Evolutionary conservation across 2,113 vertebrate species (phyloP).

Genomic region (Condylura cristata): DNA sequence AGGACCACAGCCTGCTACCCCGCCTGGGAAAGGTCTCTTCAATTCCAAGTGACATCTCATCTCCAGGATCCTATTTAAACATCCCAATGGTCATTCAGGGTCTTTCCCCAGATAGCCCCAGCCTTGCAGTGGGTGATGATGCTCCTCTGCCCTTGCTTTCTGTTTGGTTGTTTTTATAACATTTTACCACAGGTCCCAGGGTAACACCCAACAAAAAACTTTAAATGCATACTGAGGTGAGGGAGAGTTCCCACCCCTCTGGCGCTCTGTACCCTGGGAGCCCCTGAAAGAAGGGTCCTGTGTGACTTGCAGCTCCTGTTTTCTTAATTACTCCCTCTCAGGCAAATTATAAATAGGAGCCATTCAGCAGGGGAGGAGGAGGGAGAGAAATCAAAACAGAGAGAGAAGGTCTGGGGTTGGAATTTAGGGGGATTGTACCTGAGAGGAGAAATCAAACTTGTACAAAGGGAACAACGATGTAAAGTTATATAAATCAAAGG

Average conservation of each 20-base stretch:
- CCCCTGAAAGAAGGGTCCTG: too few species aligned
- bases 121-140: not conserved
- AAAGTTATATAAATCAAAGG: too few species aligned
- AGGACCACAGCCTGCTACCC: not conserved
- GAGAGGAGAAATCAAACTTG: too few species aligned
- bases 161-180: not conserved
- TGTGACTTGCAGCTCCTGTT: not conserved
- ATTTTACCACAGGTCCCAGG: not conserved
- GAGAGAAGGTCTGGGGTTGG: too few species aligned
- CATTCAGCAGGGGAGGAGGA: too few species aligned
- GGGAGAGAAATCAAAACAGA: too few species aligned
- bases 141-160: not conserved
- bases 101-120: not conserved
- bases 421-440: too few species aligned
- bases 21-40: not conserved
- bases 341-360: too few species aligned
- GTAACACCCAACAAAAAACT: not conserved
- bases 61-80: not conserved
- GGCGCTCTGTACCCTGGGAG: rapidly evolving
- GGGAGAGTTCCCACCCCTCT: not conserved
- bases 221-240: not conserved
- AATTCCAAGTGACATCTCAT: not conserved
- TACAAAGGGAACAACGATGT: too few species aligned
- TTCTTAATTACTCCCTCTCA: not conserved
- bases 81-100: not conserved